Evolutionary conservation across 2,113 vertebrate species (phyloP).

Genomic region (Cricetomys ansorgei): DNA sequence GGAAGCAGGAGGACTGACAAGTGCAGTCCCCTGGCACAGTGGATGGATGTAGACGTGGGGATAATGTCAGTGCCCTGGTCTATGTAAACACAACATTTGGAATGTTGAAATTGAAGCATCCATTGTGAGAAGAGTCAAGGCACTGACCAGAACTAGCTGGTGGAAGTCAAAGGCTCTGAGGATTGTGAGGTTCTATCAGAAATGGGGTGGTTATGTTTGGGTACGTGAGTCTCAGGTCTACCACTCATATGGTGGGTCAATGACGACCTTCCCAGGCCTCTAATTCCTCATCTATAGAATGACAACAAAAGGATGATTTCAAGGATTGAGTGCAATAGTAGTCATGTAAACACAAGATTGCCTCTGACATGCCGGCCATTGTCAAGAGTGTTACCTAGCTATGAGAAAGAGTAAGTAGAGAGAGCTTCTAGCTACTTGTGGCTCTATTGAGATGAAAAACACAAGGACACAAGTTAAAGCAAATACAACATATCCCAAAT

Average conservation of each 20-base stretch:
- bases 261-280: neutral
- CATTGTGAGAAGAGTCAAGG: neutral
- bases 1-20: neutral
- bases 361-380: fast-evolving
- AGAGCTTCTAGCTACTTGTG: neutral
- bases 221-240: neutral
- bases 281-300: neutral
- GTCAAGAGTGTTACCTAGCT: neutral
- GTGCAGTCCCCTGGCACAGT: neutral
- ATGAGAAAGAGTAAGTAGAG: neutral
- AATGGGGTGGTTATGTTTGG: neutral
- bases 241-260: neutral
- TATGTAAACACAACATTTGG: neutral
- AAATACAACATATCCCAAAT: neutral
- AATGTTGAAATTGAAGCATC: neutral
- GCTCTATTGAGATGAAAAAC: neutral
- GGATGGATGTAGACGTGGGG: neutral
- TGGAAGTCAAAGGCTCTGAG: neutral
- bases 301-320: neutral
- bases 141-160: neutral
- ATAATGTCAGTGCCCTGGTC: neutral
- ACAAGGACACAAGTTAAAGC: neutral
- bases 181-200: no score
- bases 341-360: neutral
- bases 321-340: neutral